These are phyloP conservation scores for Sterna hirundo DNA, from an alignment of 2,113 vertebrate genomes.

Conservation along the genomic window DNA sequence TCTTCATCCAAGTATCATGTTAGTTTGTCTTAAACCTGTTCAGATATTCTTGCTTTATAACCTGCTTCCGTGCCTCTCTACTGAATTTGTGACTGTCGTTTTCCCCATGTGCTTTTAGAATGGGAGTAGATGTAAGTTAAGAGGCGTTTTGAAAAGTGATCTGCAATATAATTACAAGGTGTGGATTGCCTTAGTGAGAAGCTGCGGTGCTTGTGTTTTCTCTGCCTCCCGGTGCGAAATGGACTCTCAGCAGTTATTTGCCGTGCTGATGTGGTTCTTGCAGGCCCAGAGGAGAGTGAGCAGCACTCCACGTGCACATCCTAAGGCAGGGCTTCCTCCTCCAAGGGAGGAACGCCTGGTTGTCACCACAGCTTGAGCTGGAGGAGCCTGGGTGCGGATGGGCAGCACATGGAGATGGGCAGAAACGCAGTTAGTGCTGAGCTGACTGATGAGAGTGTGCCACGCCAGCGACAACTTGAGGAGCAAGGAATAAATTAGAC, in stretches of 20 bases:
- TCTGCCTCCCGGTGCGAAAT: background rate
- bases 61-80: background rate
- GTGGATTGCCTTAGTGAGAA: background rate
- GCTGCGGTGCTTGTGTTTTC: background rate
- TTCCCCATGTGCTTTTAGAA: background rate
- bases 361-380: background rate
- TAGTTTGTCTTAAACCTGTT: background rate
- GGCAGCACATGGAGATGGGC: no score
- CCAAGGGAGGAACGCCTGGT: rapidly evolving
- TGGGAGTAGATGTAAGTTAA: background rate
- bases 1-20: background rate
- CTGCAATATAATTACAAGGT: background rate
- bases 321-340: background rate
- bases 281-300: background rate
- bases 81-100: background rate
- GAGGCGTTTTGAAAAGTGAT: background rate
- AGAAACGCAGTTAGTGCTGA: background rate
- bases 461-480: background rate
- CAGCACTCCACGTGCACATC: background rate
- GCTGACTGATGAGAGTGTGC: background rate
- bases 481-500: background rate
- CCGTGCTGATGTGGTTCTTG: rapidly evolving
- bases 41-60: background rate
- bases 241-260: background rate
- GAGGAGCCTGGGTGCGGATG: background rate